phyloP scores from a whole-genome alignment of 2,113 vertebrate species.

The Macrotus californicus region DNA sequence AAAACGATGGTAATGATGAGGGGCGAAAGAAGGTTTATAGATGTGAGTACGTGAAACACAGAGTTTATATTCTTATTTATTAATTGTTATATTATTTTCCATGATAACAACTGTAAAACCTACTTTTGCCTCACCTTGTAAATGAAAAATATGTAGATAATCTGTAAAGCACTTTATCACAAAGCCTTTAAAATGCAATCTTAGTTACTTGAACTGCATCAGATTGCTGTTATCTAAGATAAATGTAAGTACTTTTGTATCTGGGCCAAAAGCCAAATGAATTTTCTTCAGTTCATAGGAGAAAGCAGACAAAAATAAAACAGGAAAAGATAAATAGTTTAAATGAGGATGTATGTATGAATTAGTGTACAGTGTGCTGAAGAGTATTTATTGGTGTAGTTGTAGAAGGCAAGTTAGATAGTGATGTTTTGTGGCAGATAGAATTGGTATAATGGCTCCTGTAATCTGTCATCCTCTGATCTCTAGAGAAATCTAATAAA shows the following conservation, averaged over 20 bases:
- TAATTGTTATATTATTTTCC: neutral
- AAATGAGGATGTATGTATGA: neutral
- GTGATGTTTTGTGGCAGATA: constrained; percentile 38
- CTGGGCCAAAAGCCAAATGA: constrained; percentile 37
- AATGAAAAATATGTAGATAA: neutral
- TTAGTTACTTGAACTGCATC: constrained; percentile 43
- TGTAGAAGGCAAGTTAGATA: neutral
- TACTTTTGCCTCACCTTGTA: neutral
- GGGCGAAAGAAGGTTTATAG: neutral
- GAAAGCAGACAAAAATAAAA: neutral
- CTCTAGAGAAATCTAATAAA: constrained; percentile 54
- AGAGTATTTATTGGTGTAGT: neutral
- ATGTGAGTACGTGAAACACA: neutral
- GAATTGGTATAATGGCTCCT: constrained; percentile 47
- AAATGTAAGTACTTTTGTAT: constrained; percentile 33
- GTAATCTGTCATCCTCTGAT: constrained; percentile 12
- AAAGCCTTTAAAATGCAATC: constrained; percentile 36
- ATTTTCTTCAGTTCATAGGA: neutral
- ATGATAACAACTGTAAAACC: neutral
- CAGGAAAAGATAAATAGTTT: constrained; percentile 28
- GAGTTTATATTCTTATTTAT: neutral
- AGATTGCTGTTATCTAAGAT: constrained; percentile 24
- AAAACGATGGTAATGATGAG: constrained; percentile 12
- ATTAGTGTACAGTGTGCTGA: constrained; percentile 10
- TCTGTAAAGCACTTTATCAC: constrained; percentile 43